Evolutionary conservation across 1,140 invertebrate species (phyloP), one percentile per base, ranked within the genome.

Genomic region (Cherax destructor): DNA sequence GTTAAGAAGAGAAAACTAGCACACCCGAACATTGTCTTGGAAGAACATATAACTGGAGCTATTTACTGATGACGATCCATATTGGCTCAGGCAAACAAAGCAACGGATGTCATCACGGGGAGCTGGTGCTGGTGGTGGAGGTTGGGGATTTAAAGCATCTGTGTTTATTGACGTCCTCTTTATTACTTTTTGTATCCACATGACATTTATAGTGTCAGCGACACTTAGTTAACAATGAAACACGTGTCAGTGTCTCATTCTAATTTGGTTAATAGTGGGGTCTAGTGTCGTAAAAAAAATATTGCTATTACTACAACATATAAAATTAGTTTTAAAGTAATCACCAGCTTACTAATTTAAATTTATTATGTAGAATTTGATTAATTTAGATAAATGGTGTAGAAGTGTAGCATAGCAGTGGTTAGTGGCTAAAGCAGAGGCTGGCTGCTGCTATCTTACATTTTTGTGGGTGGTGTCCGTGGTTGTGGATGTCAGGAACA

Each of bases 41-140:
- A 10, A 76, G 76, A 78, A 30, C 30, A 47, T 16, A 41, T 78
- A 50, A 47, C 9, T 47, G 76, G 18, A 78, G 5, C 30, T 78
- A 30, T 78, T 78, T 78, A 21, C 4, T 41, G 76, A 78, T 78
- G 76, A 69, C 18, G 76, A 78, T 78, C 76, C 41, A 41, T 78
- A 78, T 78, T 78, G 76, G 76, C 41, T 78, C 76, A 78, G 76
- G 76, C 30, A 30, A 10, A 4, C 7, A 50, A 9, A 50, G 65
- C 65, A 69, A 59, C 56, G 3, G 56, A 1, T 59, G 56, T 10
- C 3, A 59, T 41, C 30, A 41, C 56, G 3, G 9, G 9, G 56
- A 59, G 21, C 6, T 69, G 65, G 5, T 11, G 65, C 18, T 11
- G 65, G 65, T 18, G 65, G 65, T 69, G 13, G 65, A 21, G 65